Base-by-base conservation (phyloP, 2,888 invertebrate species). In the Cyaniris semiargus region DNA sequence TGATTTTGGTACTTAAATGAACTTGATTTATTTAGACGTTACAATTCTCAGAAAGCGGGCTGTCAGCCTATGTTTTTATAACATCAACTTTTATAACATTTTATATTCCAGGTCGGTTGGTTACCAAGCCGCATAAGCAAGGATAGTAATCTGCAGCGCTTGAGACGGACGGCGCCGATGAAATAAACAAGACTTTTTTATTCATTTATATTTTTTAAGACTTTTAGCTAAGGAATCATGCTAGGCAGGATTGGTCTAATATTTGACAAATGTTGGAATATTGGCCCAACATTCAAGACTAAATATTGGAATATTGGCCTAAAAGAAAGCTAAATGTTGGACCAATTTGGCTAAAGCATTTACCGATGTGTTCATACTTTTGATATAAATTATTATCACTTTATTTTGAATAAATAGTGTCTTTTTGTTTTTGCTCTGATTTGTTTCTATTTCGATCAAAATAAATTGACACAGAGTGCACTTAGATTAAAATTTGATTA, bases 101-200 rank as follows among this genome's bases (percentile, higher is more conserved):
- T 0, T 56, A 6, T 58, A 23, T 60, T 78, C 75, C 0, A 93
- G 91, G 88, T 91, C 58, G 87, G 88, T 31, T 93, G 92, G 91
- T 90, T 85, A 79, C 85, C 90, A 0, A 84, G 85, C 6, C 81
- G 88, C 21, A 76, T 80, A 1, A 80, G 74, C 81, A 91, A 89
- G 78, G 93, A 92, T 8, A 77, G 88, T 3, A 89, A 88, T 75
- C 80, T 89, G 10, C 92, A 90, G 79, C 83, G 93, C 38, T 84
- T 91, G 23, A 80, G 93, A 10, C 85, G 93, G 38, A 88, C 91
- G 1, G 87, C 89, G 5, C 91, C 92, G 0, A 89, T 92, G 83
- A 93, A 93, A 83, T 92, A 86, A 86, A 78, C 72, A 8, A 27
- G 66, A 71, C 23, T 21, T 66, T 21, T 76, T 48, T 66, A 66